Evolutionary conservation across 2,113 vertebrate species (phyloP), one percentile per base, ranked within the genome.

Genomic region (Suncus etruscus): DNA sequence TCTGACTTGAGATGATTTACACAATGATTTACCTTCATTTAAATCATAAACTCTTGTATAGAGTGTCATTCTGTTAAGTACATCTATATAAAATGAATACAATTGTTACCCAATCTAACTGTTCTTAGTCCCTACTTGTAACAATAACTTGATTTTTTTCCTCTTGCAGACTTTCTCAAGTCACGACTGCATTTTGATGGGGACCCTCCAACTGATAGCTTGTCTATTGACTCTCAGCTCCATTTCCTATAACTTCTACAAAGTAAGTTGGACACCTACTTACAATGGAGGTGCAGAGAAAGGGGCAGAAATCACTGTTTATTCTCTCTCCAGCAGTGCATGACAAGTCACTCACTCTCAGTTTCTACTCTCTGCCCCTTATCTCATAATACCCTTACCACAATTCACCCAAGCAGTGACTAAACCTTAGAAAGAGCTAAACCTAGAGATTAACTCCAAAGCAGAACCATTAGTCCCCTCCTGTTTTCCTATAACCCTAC

Each of bases 21-120:
- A n/a, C n/a, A 85, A 70, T 10, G 90, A 73, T 48, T 65, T 24
- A 45, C 63, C 73, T 66, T 47, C 83, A 72, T 58, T 81, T 50
- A 89, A 85, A 51, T 89, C 82, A 72, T 72, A n/a, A 74, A 76
- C 22, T 39, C 25, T 54, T 22, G 76, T 20, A 65, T 16, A 45
- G 32, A 68, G 7, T 75, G 14, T 32, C 51, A 63, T 76, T 27
- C 47, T 58, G 16, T 58, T 14, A 18, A 89, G 6, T 22, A 82
- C 29, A 45, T 81, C 45, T 25, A 85, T 31, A 24, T 48, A 70
- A 92, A 82, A 82, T 66, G 14, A 10, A 86, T 24, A 45, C 1
- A 77, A 78, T 6, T 45, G 9, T 80, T 74, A 91, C n/a, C 10
- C 54, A 81, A 74, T 9, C 31, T 69, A 76, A n/a, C 1, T 18